Conservation (phyloP, 1,140 invertebrate species). For the Nasonia longicornis region DNA sequence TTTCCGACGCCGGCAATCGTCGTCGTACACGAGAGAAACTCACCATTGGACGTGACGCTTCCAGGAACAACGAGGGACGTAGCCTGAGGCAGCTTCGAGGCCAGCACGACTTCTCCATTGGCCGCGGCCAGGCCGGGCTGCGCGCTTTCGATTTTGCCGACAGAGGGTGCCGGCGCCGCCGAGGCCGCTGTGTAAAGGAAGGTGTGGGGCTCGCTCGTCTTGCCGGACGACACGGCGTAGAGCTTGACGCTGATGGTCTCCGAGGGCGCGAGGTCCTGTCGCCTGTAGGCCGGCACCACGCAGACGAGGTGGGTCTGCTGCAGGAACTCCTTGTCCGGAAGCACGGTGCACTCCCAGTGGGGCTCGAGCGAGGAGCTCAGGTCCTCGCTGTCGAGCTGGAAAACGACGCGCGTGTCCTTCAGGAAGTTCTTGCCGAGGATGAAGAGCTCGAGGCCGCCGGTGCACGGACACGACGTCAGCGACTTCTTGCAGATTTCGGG, state of each 20-base stretch:
- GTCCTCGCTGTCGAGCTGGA: conserved; percentile 76
- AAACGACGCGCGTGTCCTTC: conserved; percentile 92
- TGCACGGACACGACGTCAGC: conserved; percentile 80
- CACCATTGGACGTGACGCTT: conserved; percentile 30
- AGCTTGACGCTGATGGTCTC: conserved; percentile 82
- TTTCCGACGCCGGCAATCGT: too few relatives aligned
- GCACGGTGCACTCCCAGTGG: conserved; percentile 82
- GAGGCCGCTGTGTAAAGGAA: conserved; percentile 83
- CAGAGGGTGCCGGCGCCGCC: conserved; percentile 55
- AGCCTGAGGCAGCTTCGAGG: not conserved
- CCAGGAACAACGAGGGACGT: conserved; percentile 14
- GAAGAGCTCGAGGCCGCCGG: conserved; percentile 91
- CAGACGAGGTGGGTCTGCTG: conserved; percentile 95
- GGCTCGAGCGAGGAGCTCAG: conserved; percentile 65
- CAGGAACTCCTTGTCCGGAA: conserved; percentile 86
- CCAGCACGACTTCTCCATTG: conserved; percentile 72
- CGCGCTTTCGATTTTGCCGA: conserved; percentile 56
- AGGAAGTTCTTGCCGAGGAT: conserved; percentile 97
- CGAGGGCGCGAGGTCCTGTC: conserved; percentile 69
- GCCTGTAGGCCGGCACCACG: conserved; percentile 83
- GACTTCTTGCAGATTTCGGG: conserved; percentile 97
- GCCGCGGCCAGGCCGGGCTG: conserved; percentile 25
- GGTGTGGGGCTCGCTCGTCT: conserved; percentile 87
- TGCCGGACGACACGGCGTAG: conserved; percentile 87
- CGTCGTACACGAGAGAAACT: not conserved